Evolutionary conservation across 2,888 invertebrate species (phyloP).

Genomic region (Choristoneura rosaceana): DNA sequence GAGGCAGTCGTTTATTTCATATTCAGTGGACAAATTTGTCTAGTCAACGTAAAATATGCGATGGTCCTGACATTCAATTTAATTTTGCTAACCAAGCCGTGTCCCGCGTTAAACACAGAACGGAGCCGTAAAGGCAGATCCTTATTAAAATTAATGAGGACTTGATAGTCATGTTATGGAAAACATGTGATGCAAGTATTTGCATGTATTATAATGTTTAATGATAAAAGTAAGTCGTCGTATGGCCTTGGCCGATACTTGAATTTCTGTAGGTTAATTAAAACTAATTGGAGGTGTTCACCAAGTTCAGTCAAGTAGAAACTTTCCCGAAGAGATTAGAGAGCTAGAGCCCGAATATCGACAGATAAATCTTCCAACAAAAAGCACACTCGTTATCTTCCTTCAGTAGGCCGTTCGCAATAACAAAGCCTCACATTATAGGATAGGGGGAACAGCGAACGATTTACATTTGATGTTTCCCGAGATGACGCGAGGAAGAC

Average conservation of each 20-base stretch:
- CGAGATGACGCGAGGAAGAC: conserved; percentile 26
- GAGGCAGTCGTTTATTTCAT: conserved; percentile 17
- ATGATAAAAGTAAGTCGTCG: neutral
- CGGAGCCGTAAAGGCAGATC: conserved; percentile 8
- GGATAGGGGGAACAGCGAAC: conserved; percentile 24
- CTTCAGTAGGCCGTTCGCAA: conserved; percentile 24
- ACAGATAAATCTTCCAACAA: conserved; percentile 24
- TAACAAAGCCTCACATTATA: conserved; percentile 20
- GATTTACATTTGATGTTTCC: conserved; percentile 38
- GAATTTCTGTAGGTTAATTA: neutral
- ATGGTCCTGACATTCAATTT: conserved; percentile 51
- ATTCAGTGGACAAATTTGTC: conserved; percentile 35
- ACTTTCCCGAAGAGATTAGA: neutral
- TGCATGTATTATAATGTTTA: conserved; percentile 28
- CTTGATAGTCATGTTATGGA: conserved; percentile 30
- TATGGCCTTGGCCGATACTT: neutral
- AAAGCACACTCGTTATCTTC: conserved; percentile 22
- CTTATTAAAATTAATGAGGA: conserved; percentile 44
- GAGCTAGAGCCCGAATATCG: neutral
- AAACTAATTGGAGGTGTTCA: neutral
- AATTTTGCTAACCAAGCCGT: conserved; percentile 48
- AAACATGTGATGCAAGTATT: conserved; percentile 21
- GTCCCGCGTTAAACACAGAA: conserved; percentile 14
- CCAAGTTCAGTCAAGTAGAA: neutral
- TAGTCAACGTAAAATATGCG: conserved; percentile 36